These are phyloP conservation scores for Brachyrhaphis roseni DNA, from an alignment of 2,797 vertebrate species.

Conservation along the genomic window DNA sequence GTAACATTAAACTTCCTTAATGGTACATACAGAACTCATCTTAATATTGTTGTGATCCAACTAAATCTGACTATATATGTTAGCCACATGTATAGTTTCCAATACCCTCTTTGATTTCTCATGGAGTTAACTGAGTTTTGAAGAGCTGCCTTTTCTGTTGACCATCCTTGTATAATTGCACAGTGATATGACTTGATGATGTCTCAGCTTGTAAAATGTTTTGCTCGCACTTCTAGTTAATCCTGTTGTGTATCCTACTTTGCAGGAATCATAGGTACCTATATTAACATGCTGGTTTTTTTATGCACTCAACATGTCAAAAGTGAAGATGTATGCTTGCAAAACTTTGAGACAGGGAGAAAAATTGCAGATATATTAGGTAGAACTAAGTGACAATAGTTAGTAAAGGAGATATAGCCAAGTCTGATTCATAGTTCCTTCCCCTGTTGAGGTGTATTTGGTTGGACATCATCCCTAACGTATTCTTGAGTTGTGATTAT, in stretches of 20 bases:
- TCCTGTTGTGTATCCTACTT: background rate
- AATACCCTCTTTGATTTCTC: background rate
- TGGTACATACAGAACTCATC: background rate
- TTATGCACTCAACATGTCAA: background rate
- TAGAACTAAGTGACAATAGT: background rate
- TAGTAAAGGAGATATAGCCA: background rate
- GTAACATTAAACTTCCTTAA: background rate
- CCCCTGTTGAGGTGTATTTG: background rate
- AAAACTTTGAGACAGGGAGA: background rate
- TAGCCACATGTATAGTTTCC: too few relatives aligned
- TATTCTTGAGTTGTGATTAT: background rate
- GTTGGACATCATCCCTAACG: background rate
- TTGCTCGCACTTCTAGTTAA: background rate
- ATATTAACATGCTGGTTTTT: background rate
- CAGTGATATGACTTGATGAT: background rate
- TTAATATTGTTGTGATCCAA: background rate
- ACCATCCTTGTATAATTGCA: background rate
- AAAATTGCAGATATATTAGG: background rate
- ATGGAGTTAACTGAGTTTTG: background rate
- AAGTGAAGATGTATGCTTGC: background rate
- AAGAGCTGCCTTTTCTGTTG: background rate
- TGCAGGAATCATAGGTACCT: background rate
- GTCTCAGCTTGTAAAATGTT: background rate
- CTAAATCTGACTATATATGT: background rate
- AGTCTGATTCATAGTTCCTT: background rate